Base-by-base conservation (phyloP, 2,888 invertebrate genomes). In the Calliopum simillimum region DNA sequence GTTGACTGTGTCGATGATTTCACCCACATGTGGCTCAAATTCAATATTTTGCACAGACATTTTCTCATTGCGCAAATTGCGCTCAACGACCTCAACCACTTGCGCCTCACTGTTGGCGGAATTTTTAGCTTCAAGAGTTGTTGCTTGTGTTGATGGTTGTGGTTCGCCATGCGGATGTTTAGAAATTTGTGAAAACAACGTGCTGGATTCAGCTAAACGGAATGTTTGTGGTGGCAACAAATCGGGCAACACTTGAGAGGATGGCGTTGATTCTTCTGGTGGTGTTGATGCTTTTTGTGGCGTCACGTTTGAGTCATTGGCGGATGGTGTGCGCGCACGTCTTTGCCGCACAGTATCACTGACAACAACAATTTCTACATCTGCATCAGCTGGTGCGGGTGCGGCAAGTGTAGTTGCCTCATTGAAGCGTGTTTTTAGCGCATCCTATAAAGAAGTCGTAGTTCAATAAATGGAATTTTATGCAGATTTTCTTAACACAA, bases 171-270 rank as follows among this genome's bases (percentile, higher is more conserved):
- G n/a, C n/a, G 79, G 80, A 79, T 90, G 88, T 25, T 88, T 86
- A 0, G 91, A 91, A 74, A 92, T 91, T 84, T 91, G 90, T 8
- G 91, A 91, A 82, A 93, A 92, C 13, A 92, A 87, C 49, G 89
- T 88, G 82, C 92, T 92, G 74, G 91, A 90, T 79, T 91, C 89
- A 13, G 91, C 88, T 69, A 92, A 85, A 77, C 90, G 89, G 81
- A 91, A 91, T 2, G 91, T 90, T 81, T 89, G 89, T 74, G 89
- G 88, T 76, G 89, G 88, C 82, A 88, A 83, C 64, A 88, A 84
- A 72, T 86, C 84, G 8, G 88, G 87, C 68, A 88, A 78, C 16
- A 86, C 87, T 65, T 79, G 79, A n/a, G n/a, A n/a, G n/a, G 86
- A 86, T 4, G 66, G 75, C 23, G 16, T 58, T 11, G 43, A 16